Conservation (phyloP, 2,113 vertebrate genomes). For the Noctilio leporinus region DNA sequence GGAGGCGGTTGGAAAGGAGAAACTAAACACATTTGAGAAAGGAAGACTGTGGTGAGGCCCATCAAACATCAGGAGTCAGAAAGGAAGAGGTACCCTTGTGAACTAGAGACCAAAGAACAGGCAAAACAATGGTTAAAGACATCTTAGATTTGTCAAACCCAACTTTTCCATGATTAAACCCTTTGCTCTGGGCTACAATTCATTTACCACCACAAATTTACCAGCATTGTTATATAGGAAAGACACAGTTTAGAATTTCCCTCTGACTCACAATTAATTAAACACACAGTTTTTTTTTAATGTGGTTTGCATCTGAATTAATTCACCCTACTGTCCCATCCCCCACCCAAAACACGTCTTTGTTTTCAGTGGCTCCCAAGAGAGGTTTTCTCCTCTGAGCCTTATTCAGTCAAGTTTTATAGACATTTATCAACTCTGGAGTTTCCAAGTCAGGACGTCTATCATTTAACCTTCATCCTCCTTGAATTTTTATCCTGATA, state of each 20-base stretch:
- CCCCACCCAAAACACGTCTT: neutral
- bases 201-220: slow-evolving; percentile 58
- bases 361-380: slow-evolving; percentile 44
- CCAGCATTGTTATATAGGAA: slow-evolving; percentile 36
- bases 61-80: neutral
- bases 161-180: slow-evolving; percentile 56
- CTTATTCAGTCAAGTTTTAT: slow-evolving; percentile 59
- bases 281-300: slow-evolving; percentile 33
- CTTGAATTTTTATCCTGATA: slow-evolving; percentile 72
- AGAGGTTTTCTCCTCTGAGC: slow-evolving; percentile 9
- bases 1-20: neutral
- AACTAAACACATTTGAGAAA: neutral
- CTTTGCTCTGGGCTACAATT: slow-evolving; percentile 62
- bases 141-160: slow-evolving; percentile 30
- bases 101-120: neutral
- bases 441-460: slow-evolving; percentile 48
- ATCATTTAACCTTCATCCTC: slow-evolving; percentile 74
- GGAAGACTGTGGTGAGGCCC: neutral
- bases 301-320: neutral
- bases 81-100: neutral
- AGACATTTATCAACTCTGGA: slow-evolving; percentile 42
- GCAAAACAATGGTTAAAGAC: slow-evolving; percentile 9
- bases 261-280: slow-evolving; percentile 68
- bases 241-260: slow-evolving; percentile 47
- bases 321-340: neutral